These are phyloP conservation scores for Ochropleura plecta DNA, from an alignment of 2,888 invertebrate species.

Conservation along the genomic window DNA sequence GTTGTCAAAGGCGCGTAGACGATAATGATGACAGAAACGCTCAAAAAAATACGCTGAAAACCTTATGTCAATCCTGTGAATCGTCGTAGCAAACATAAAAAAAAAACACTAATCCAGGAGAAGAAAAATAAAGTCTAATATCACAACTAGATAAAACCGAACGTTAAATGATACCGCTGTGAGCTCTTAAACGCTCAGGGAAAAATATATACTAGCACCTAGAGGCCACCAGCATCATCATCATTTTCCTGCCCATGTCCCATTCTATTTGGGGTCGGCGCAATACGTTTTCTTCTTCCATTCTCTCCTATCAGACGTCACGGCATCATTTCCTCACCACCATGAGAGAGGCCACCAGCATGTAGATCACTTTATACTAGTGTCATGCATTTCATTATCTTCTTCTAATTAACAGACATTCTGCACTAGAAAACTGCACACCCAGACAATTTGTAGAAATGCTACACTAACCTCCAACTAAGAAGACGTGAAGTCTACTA, in stretches of 20 bases:
- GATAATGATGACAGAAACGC: background rate
- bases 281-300: too few relatives aligned
- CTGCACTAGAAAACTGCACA: background rate
- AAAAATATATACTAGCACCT: background rate
- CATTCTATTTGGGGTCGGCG: too few relatives aligned
- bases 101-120: background rate
- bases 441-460: background rate
- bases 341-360: too few relatives aligned
- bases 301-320: too few relatives aligned
- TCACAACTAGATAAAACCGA: background rate
- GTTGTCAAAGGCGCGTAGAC: background rate
- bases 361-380: background rate
- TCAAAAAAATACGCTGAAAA: background rate
- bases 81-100: background rate
- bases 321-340: too few relatives aligned
- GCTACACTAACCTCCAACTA: background rate
- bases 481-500: conserved; percentile 3
- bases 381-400: background rate
- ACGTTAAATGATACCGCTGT: background rate
- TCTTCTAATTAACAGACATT: background rate
- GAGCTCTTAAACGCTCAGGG: background rate
- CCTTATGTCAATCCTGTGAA: background rate
- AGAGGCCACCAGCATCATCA: too few relatives aligned
- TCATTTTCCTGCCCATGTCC: too few relatives aligned
- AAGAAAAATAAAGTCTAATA: background rate